These are phyloP conservation scores for Hydropotes inermis DNA, from an alignment of 2,113 vertebrate species.

Conservation along the genomic window DNA sequence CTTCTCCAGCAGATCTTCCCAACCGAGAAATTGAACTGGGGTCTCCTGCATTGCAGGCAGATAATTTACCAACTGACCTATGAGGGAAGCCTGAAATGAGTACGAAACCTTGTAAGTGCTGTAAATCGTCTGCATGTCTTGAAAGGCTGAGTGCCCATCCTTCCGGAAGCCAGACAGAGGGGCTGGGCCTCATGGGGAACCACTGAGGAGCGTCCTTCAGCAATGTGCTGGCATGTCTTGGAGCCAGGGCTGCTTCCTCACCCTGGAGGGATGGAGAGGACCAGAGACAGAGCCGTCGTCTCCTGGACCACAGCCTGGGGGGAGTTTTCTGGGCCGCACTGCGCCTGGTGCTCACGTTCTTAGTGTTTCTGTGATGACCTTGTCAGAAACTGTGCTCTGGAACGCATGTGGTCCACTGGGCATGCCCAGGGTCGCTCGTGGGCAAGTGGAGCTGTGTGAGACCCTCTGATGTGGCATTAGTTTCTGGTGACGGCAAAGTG, in stretches of 20 bases:
- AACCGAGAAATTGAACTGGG: fast-evolving
- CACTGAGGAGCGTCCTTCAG: neutral
- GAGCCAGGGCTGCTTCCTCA: neutral
- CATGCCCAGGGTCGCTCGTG: neutral
- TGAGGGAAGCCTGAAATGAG: neutral
- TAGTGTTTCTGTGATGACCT: neutral
- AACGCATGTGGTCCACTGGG: fast-evolving
- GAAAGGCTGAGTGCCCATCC: neutral
- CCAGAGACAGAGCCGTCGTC: fast-evolving
- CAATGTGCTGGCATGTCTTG: neutral
- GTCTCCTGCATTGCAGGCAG: neutral
- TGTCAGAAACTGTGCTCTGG: neutral
- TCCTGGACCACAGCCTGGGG: neutral
- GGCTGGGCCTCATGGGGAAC: neutral
- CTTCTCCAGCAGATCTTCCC: fast-evolving
- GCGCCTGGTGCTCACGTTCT: fast-evolving
- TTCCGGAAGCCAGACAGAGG: neutral
- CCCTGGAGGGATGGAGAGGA: neutral
- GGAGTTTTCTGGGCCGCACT: neutral
- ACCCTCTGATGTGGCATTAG: neutral
- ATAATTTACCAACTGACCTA: neutral
- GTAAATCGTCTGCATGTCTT: neutral
- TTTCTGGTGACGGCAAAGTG: neutral
- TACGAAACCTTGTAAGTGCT: neutral
- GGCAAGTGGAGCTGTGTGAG: neutral